Conservation (phyloP, 1,140 invertebrate genomes). For the Helicoverpa armigera region DNA sequence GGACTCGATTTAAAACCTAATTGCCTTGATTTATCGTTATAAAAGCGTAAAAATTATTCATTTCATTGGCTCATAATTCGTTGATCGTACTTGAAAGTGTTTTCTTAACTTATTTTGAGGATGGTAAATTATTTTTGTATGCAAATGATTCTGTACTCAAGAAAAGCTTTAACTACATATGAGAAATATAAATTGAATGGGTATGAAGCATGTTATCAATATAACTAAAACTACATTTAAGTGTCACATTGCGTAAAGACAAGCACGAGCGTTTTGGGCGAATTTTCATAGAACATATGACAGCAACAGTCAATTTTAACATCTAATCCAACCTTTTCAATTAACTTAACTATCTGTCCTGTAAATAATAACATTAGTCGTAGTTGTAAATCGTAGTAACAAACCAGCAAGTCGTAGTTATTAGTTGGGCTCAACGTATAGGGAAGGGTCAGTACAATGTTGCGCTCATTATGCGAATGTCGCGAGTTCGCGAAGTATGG, state of each 20-base stretch:
- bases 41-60: background rate
- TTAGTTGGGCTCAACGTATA: constrained; percentile 36
- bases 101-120: background rate
- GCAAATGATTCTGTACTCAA: background rate
- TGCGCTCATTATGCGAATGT: constrained; percentile 65
- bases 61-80: background rate
- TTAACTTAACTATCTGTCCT: no score
- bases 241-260: no score
- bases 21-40: constrained; percentile 50
- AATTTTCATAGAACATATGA: no score
- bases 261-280: no score
- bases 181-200: no score
- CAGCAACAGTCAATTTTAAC: no score
- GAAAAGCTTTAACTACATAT: no score
- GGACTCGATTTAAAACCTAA: constrained; percentile 55
- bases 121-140: background rate
- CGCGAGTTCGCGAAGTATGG: constrained; percentile 42
- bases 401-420: constrained; percentile 19
- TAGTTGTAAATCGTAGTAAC: constrained; percentile 20
- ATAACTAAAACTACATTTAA: no score
- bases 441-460: constrained; percentile 63
- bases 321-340: no score
- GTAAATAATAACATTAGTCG: background rate
- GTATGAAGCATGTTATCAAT: no score
- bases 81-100: background rate